Evolutionary conservation across 1,140 invertebrate genomes (phyloP), one percentile per base, ranked within the genome.

Genomic region (Triops longicaudatus): DNA sequence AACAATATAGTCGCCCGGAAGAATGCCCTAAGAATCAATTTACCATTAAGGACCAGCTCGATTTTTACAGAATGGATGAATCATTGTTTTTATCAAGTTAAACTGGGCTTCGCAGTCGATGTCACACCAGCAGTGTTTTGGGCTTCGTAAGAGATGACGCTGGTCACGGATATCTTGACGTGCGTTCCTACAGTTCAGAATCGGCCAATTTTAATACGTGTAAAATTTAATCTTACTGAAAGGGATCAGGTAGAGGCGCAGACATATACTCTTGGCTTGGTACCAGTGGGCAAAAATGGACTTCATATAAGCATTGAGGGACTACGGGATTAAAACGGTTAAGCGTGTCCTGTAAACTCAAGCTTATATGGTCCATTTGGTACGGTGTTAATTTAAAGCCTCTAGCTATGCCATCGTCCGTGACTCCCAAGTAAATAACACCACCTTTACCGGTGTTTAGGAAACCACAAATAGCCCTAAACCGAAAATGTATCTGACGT

Each of bases 361-460:
- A 78, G 7, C 81, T 44, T 22, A 85, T 44, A 79, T 85, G 84
- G 27, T 84, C 83, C 78, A 81, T 82, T 81, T 84, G 83, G 78
- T 81, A 83, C n/a, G 76, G 74, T 9, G 83, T 82, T 14, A 85
- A 77, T 3, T 77, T 76, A 14, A 85, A 72, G n/a, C 84, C 84
- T 72, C 79, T 74, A 0, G 83, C 81, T 12, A 27, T 71, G 7
- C 84, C 84, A 77, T 80, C 77, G 78, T 85, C 84, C 26, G 79
- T 75, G 1, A 85, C 81, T 28, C 84, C 84, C 9, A 84, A 80
- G 77, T 83, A 85, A 9, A 83, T 80, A 26, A 81, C 81, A 22
- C 84, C 84, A 50, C 84, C 84, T 71, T 79, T 78, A 0, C 83
- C 84, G 43, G 83, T 83, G 79, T 85, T 85, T 6, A 85, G 79